Conservation (phyloP, 2,888 invertebrate genomes). For the Reticulitermes lucifugus region DNA sequence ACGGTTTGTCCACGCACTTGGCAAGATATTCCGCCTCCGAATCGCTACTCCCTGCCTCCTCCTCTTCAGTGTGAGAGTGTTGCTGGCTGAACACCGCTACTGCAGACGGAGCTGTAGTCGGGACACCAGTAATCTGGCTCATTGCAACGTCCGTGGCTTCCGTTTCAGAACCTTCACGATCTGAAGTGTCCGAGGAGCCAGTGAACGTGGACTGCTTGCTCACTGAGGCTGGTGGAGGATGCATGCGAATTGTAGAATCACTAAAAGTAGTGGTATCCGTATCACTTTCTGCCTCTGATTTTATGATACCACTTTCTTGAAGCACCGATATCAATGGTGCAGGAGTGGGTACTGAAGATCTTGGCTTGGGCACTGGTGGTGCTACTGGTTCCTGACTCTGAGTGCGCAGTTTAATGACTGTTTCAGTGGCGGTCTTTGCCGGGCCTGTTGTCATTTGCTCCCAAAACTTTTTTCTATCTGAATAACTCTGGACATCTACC, state of each 20-base stretch:
- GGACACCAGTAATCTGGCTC: constrained; percentile 53
- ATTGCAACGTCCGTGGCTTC: constrained; percentile 44
- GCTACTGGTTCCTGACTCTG: constrained; percentile 60
- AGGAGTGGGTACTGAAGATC: constrained; percentile 55
- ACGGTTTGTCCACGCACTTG: constrained; percentile 55
- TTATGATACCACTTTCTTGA: constrained; percentile 28
- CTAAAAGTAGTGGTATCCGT: constrained; percentile 52
- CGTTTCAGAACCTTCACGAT: constrained; percentile 49
- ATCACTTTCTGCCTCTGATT: constrained; percentile 51
- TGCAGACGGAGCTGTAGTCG: constrained; percentile 56
- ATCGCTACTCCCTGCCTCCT: constrained; percentile 53
- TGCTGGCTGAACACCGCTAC: constrained; percentile 54
- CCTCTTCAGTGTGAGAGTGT: constrained; percentile 40
- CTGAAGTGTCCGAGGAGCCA: constrained; percentile 53
- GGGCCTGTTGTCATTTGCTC: constrained; percentile 61
- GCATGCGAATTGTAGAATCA: constrained; percentile 53
- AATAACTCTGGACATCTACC: constrained; percentile 62
- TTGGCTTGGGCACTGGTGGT: constrained; percentile 64
- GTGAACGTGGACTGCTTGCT: constrained; percentile 52
- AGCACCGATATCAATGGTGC: constrained; percentile 38
- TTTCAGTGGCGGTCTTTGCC: constrained; percentile 55
- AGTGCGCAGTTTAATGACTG: constrained; percentile 37
- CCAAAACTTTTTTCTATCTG: constrained; percentile 67
- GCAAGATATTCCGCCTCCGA: constrained; percentile 58
- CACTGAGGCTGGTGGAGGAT: constrained; percentile 47